phyloP scores from a whole-genome alignment of 2,888 invertebrate genomes.

The Listrodromus nycthemerus region DNA sequence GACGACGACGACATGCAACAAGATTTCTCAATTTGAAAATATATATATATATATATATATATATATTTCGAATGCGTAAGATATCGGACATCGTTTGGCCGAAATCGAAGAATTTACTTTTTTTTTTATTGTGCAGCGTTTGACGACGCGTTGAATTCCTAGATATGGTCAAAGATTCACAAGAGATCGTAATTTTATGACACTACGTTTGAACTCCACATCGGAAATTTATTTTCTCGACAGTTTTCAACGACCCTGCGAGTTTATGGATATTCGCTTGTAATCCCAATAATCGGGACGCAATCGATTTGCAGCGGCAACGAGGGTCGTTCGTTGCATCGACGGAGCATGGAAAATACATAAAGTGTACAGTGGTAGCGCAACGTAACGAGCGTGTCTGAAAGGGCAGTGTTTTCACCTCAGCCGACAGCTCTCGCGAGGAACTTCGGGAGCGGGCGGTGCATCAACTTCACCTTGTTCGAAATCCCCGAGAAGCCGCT shows the following conservation, averaged over 20 bases:
- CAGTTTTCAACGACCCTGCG: too few species aligned
- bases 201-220: too few species aligned
- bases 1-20: constrained; percentile 31
- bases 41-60: constrained; percentile 7
- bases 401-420: constrained; percentile 29
- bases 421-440: constrained; percentile 22
- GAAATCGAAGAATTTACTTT: neutral
- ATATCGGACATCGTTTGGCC: neutral
- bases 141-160: too few species aligned
- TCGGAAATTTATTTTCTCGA: too few species aligned
- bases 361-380: neutral
- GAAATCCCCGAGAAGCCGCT: constrained; percentile 37
- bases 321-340: neutral
- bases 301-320: neutral
- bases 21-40: constrained; percentile 55
- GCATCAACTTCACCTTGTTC: constrained; percentile 24
- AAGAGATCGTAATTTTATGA: too few species aligned
- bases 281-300: neutral
- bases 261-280: neutral
- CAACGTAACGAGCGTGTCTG: constrained; percentile 13
- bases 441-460: constrained; percentile 43
- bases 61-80: constrained; percentile 3
- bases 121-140: too few species aligned
- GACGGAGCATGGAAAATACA: neutral
- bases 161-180: too few species aligned